These are phyloP conservation scores for Triplophysa dalaica DNA, from an alignment of 2,113 vertebrate genomes.

Conservation along the genomic window DNA sequence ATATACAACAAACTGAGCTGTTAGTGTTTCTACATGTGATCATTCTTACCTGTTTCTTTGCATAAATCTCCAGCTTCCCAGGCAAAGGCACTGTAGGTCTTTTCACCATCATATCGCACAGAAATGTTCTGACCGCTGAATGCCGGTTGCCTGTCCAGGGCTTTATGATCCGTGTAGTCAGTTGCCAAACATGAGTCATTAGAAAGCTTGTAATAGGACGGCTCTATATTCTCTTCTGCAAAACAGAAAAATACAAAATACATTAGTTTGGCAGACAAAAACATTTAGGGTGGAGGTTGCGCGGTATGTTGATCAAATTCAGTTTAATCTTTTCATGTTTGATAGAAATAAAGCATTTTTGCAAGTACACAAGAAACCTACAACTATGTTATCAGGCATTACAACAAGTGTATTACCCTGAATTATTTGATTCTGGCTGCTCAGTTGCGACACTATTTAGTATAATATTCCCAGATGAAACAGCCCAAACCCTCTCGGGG, in stretches of 20 bases:
- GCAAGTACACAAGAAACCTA: not conserved
- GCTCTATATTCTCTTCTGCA: not conserved
- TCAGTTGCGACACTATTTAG: too few relatives aligned
- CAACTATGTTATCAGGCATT: too few relatives aligned
- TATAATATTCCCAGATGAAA: too few relatives aligned
- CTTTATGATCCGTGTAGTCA: conserved; percentile 36
- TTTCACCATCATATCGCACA: rapidly evolving
- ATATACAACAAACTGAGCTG: not conserved
- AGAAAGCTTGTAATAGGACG: conserved; percentile 45
- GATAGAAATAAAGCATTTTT: not conserved
- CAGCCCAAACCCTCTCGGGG: too few relatives aligned
- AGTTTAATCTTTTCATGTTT: not conserved
- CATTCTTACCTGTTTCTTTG: rapidly evolving
- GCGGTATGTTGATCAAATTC: not conserved
- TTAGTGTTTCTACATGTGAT: not conserved
- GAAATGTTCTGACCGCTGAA: rapidly evolving
- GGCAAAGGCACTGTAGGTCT: conserved; percentile 53
- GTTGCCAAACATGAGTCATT: conserved; percentile 45
- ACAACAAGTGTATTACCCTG: too few relatives aligned
- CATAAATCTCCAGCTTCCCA: rapidly evolving
- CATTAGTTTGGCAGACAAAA: not conserved
- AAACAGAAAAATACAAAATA: conserved; percentile 51
- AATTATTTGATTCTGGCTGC: too few relatives aligned
- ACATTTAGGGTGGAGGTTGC: not conserved
- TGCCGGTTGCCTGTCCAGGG: rapidly evolving